A percentile compares a stretch with the other conserved stretches of the same genome.
Conservation (phyloP, 2,888 invertebrate genomes). For the Agrotis puta region DNA sequence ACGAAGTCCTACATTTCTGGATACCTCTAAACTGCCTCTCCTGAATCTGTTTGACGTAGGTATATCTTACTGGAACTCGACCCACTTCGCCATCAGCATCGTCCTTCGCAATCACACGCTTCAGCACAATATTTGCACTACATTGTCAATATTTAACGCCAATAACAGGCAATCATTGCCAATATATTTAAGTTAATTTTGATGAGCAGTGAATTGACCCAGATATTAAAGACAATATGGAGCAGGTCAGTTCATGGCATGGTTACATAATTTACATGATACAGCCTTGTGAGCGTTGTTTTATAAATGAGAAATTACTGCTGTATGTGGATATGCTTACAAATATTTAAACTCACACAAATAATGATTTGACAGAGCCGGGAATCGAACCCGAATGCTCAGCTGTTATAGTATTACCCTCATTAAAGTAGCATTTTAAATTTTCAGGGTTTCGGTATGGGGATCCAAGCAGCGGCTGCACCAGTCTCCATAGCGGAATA, state of each 20-base stretch:
- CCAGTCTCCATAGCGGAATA: constrained; percentile 88
- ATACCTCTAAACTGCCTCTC: no score
- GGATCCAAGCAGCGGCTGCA: constrained; percentile 87
- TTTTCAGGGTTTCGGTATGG: constrained; percentile 89
- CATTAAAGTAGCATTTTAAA: not conserved
- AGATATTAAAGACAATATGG: not conserved
- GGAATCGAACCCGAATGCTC: no score
- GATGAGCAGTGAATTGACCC: constrained; percentile 33
- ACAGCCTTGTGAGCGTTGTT: not conserved
- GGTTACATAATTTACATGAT: not conserved
- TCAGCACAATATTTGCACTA: constrained; percentile 2
- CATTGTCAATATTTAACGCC: not conserved
- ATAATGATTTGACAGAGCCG: no score
- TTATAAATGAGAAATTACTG: not conserved
- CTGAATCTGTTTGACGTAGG: no score
- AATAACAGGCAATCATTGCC: constrained; percentile 35
- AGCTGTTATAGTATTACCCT: no score
- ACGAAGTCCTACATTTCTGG: no score
- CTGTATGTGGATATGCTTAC: no score
- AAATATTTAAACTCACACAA: no score
- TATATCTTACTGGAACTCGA: not conserved
- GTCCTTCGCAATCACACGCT: not conserved
- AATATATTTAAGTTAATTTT: constrained; percentile 29
- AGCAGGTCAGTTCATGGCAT: not conserved
- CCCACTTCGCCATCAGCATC: not conserved